Evolutionary conservation across 2,113 vertebrate species (phyloP).

Genomic region (Python bivittatus): DNA sequence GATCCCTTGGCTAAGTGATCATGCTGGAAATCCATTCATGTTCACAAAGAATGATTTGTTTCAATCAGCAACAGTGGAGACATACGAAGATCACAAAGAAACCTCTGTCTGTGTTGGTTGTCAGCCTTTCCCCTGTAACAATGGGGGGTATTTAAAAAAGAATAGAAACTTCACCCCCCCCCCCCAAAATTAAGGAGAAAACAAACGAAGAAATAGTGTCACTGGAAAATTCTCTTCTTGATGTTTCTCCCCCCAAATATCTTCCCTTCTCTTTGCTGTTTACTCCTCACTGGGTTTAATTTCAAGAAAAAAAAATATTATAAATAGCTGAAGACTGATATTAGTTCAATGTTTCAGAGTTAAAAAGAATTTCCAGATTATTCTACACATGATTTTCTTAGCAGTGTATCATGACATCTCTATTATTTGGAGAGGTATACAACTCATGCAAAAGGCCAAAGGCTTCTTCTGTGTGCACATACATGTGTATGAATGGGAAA

Average conservation of each 20-base stretch:
- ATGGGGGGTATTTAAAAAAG: slow-evolving; percentile 49
- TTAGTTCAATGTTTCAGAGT: neutral
- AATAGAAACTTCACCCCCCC: slow-evolving; percentile 28
- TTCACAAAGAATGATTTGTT: slow-evolving; percentile 55
- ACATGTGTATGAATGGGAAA: neutral
- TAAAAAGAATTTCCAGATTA: neutral
- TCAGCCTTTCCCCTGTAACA: slow-evolving; percentile 41
- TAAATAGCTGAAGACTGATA: neutral
- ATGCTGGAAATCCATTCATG: slow-evolving; percentile 46
- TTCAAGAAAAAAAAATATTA: neutral
- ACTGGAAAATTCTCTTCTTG: neutral
- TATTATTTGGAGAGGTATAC: neutral
- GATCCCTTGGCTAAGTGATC: slow-evolving; percentile 49
- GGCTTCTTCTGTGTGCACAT: neutral
- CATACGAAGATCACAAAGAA: slow-evolving; percentile 62
- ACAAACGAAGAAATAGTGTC: neutral
- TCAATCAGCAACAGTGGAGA: slow-evolving; percentile 49
- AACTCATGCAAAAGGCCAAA: neutral
- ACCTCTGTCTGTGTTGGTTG: slow-evolving; percentile 54
- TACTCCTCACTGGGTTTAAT: neutral
- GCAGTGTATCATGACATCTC: neutral
- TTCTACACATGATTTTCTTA: neutral
- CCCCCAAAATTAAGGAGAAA: neutral
- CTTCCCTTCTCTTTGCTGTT: neutral
- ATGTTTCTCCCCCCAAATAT: neutral